Conservation (phyloP, 2,797 vertebrate genomes). For the Eutrigla gurnardus region DNA sequence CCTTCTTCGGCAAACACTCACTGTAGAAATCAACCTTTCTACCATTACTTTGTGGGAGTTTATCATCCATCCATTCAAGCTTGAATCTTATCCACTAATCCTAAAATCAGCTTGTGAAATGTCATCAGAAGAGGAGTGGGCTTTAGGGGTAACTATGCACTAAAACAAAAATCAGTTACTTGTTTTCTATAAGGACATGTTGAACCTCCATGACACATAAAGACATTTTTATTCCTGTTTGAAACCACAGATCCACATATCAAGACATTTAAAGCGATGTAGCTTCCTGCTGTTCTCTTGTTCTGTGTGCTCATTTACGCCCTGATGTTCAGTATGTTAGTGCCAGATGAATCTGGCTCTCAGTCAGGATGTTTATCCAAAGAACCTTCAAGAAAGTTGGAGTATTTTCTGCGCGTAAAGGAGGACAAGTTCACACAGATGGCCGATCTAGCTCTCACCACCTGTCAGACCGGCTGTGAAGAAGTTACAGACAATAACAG, state of each 20-base stretch:
- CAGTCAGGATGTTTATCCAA: slow-evolving; percentile 9
- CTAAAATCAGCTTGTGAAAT: neutral
- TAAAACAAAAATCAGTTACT: slow-evolving; percentile 9
- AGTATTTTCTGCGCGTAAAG: slow-evolving; percentile 16
- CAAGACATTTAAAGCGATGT: neutral
- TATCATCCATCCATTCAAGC: slow-evolving; percentile 4
- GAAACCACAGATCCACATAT: neutral
- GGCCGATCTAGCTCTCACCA: slow-evolving; percentile 28
- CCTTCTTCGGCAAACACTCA: slow-evolving; percentile 10
- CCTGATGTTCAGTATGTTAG: neutral
- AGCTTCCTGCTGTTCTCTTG: neutral
- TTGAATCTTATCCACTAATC: slow-evolving; percentile 1
- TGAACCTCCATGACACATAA: neutral
- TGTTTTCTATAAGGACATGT: neutral
- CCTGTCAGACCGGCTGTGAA: slow-evolving; percentile 39
- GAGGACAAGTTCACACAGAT: slow-evolving; percentile 49
- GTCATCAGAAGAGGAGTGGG: neutral
- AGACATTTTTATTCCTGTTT: neutral
- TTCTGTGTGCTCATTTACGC: neutral
- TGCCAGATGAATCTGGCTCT: slow-evolving; percentile 9
- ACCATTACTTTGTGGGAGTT: slow-evolving; percentile 5
- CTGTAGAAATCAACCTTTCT: slow-evolving; percentile 13
- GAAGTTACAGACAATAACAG: slow-evolving; percentile 23
- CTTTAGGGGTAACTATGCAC: neutral
- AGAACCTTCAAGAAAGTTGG: slow-evolving; percentile 17